phyloP scores from a whole-genome alignment of 2,888 invertebrate genomes.

The Parnassius glacialis region DNA sequence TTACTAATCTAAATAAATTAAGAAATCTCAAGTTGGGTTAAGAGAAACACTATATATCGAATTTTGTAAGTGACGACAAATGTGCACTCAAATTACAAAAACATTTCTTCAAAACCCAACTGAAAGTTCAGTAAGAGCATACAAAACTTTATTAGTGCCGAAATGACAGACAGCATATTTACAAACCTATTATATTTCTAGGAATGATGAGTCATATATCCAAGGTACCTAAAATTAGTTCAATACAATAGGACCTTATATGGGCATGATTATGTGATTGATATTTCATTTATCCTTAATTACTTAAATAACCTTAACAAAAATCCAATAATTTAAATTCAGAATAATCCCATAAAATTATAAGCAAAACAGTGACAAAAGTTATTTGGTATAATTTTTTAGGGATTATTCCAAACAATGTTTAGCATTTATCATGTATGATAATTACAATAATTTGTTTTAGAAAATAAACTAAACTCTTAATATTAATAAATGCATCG shows the following conservation, averaged over 20 bases:
- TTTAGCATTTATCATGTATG: slow-evolving; percentile 46
- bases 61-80: slow-evolving; percentile 23
- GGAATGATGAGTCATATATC: slow-evolving; percentile 12
- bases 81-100: slow-evolving; percentile 9
- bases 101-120: slow-evolving; percentile 77
- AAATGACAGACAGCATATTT: slow-evolving; percentile 57
- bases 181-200: slow-evolving; percentile 46
- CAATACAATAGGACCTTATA: slow-evolving; percentile 25
- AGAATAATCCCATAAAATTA: slow-evolving; percentile 71
- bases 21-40: slow-evolving; percentile 80
- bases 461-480: slow-evolving; percentile 33
- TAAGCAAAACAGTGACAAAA: slow-evolving; percentile 18
- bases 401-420: slow-evolving; percentile 72
- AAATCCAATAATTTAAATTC: slow-evolving; percentile 44
- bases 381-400: slow-evolving; percentile 40
- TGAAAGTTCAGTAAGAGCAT: slow-evolving; percentile 70
- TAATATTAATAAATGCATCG: slow-evolving; percentile 55
- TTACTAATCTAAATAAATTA: slow-evolving; percentile 69
- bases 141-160: slow-evolving; percentile 46
- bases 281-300: slow-evolving; percentile 17
- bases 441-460: slow-evolving; percentile 59
- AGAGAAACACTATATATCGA: slow-evolving; percentile 51
- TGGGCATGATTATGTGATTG: slow-evolving; percentile 31
- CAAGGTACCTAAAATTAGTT: slow-evolving; percentile 4
- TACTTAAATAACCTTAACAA: slow-evolving; percentile 21